Percentiles rank a stretch among this genome's conserved stretches.
These are phyloP conservation scores for Ataeniobius toweri DNA, from an alignment of 2,797 vertebrate species.

Conservation along the genomic window DNA sequence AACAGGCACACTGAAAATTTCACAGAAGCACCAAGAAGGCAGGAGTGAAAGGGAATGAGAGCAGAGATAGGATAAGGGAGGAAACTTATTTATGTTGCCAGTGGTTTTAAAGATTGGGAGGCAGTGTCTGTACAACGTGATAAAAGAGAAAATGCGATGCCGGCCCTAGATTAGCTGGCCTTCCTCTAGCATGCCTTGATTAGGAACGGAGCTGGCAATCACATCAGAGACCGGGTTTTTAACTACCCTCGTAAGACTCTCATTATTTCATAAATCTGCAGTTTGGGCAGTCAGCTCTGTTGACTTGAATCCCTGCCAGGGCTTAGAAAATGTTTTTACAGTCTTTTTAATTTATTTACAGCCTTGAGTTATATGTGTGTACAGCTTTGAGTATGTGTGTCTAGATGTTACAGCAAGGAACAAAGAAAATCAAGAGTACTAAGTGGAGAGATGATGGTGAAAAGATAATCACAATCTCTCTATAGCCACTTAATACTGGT, in stretches of 20 bases:
- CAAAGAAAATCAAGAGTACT: background rate
- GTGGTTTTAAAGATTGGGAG: constrained; percentile 51
- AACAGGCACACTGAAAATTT: constrained; percentile 57
- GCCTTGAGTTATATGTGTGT: constrained; percentile 38
- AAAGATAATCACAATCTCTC: background rate
- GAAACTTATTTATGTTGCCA: constrained; percentile 38
- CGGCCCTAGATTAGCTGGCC: constrained; percentile 54
- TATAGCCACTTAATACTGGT: background rate
- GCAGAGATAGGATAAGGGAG: constrained; percentile 43
- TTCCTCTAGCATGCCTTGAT: constrained; percentile 51
- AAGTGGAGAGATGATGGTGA: background rate
- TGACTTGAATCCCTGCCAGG: constrained; percentile 55
- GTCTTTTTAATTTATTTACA: constrained; percentile 59
- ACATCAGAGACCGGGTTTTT: constrained; percentile 61
- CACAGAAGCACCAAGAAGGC: constrained; percentile 41
- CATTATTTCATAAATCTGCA: constrained; percentile 74
- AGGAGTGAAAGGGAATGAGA: constrained; percentile 19
- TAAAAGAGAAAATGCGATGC: constrained; percentile 39
- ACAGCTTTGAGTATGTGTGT: background rate
- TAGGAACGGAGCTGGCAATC: constrained; percentile 51
- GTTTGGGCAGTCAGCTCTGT: constrained; percentile 49
- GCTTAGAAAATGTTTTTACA: constrained; percentile 61
- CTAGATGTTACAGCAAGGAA: background rate
- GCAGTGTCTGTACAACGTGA: constrained; percentile 38
- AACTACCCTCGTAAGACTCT: constrained; percentile 61